phyloP scores from a whole-genome alignment of 2,113 vertebrate genomes.

The Notarius quadriscutis region DNA sequence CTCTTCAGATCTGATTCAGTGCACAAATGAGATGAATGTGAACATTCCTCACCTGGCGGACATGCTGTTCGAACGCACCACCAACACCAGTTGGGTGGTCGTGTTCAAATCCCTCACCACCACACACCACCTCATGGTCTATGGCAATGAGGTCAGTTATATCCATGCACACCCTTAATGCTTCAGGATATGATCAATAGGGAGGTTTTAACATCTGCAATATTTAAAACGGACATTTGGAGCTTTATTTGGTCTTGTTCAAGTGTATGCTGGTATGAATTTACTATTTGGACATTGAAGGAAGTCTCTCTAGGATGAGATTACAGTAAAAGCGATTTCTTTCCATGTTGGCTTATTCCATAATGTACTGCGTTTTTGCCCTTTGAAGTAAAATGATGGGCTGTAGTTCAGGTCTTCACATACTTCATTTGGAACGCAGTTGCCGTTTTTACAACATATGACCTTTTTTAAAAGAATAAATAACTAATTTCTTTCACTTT shows the following conservation, averaged over 20 bases:
- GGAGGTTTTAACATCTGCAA: neutral
- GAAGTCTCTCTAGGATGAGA: neutral
- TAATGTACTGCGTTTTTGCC: neutral
- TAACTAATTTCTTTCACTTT: conserved; percentile 34
- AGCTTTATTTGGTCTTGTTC: neutral
- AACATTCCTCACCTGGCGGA: conserved; percentile 91
- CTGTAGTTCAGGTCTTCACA: neutral
- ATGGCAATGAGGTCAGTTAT: conserved; percentile 87
- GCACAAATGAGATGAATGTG: conserved; percentile 92
- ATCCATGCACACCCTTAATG: neutral
- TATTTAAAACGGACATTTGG: neutral
- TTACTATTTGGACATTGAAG: neutral
- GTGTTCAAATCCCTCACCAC: conserved; percentile 91
- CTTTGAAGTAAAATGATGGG: neutral
- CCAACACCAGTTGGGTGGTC: conserved; percentile 91
- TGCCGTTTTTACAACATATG: neutral
- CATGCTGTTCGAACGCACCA: conserved; percentile 89
- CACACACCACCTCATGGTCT: conserved; percentile 90
- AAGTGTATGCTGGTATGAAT: neutral
- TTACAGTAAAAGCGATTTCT: neutral
- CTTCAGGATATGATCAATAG: neutral
- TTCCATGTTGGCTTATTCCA: neutral
- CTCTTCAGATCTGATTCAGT: conserved; percentile 84
- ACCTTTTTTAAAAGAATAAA: neutral
- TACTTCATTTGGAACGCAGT: neutral